Percentiles rank a stretch among this genome's conserved stretches.
These are phyloP conservation scores for Lycophotia porphyrea DNA, from an alignment of 2,888 invertebrate species.

Conservation along the genomic window DNA sequence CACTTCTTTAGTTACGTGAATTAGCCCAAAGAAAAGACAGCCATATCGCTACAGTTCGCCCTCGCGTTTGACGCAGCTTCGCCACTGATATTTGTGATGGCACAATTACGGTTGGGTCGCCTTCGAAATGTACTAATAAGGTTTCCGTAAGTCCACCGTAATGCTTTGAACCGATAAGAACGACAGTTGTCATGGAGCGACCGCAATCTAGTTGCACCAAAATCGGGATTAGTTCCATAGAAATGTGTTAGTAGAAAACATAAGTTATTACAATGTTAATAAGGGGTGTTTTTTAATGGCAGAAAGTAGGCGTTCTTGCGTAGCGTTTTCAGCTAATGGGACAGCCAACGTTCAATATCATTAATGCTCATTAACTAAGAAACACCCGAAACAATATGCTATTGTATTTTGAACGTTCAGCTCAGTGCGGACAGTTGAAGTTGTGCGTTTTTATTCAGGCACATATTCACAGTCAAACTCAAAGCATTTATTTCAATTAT, in stretches of 20 bases:
- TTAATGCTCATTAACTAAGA: neutral
- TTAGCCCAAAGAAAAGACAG: neutral
- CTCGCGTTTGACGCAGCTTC: neutral
- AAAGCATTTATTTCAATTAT: too few species aligned
- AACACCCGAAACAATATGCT: neutral
- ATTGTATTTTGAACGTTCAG: neutral
- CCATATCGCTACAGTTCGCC: neutral
- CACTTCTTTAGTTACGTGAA: too few species aligned
- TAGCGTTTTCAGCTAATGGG: neutral
- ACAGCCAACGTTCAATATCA: neutral
- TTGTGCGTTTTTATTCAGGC: neutral
- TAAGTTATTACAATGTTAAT: slow-evolving; percentile 6
- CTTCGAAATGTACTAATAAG: neutral
- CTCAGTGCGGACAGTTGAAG: neutral
- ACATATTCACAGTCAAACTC: too few species aligned
- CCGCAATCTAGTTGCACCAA: slow-evolving; percentile 13
- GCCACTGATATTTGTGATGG: neutral
- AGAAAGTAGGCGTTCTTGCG: neutral
- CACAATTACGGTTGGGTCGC: neutral
- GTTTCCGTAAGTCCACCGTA: neutral
- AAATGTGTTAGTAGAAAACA: slow-evolving; percentile 30
- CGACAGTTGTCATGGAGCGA: neutral
- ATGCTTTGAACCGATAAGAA: neutral
- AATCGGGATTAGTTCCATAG: slow-evolving; percentile 8
- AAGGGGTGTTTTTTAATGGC: neutral